These are phyloP conservation scores for Onychomys arenicola DNA, from an alignment of 2,797 vertebrate species.

Conservation along the genomic window DNA sequence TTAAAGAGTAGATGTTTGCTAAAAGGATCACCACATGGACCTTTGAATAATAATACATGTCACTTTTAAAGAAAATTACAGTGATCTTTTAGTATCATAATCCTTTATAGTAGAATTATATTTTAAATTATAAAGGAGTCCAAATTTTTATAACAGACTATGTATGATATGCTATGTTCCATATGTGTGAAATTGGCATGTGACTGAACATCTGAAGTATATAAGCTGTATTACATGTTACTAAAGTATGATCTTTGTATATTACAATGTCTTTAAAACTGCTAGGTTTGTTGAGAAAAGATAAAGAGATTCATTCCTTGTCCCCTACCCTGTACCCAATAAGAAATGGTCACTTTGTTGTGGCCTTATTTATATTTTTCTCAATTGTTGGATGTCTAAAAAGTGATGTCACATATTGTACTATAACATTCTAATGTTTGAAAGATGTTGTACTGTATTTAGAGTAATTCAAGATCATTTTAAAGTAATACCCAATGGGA, in stretches of 20 bases:
- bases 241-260: neutral
- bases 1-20: slow-evolving; percentile 49
- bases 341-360: slow-evolving; percentile 79
- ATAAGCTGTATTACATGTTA: neutral
- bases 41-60: slow-evolving; percentile 39
- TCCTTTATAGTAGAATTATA: slow-evolving; percentile 50
- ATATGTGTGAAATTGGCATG: slow-evolving; percentile 64
- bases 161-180: slow-evolving; percentile 57
- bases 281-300: slow-evolving; percentile 80
- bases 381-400: slow-evolving; percentile 76
- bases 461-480: slow-evolving; percentile 78
- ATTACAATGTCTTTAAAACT: slow-evolving; percentile 79
- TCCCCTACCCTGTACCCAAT: slow-evolving; percentile 60
- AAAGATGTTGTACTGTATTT: slow-evolving; percentile 72
- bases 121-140: slow-evolving; percentile 66
- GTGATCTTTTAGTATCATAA: slow-evolving; percentile 70
- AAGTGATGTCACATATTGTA: slow-evolving; percentile 76
- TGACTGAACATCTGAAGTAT: neutral
- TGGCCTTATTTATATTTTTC: slow-evolving; percentile 64
- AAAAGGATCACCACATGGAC: neutral
- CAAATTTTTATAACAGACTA: slow-evolving; percentile 62
- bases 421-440: slow-evolving; percentile 43
- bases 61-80: slow-evolving; percentile 64
- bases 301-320: slow-evolving; percentile 80
- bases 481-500: slow-evolving; percentile 64